These are phyloP conservation scores for Sinotaia quadrata DNA, from an alignment of 2,888 invertebrate species.

Conservation along the genomic window DNA sequence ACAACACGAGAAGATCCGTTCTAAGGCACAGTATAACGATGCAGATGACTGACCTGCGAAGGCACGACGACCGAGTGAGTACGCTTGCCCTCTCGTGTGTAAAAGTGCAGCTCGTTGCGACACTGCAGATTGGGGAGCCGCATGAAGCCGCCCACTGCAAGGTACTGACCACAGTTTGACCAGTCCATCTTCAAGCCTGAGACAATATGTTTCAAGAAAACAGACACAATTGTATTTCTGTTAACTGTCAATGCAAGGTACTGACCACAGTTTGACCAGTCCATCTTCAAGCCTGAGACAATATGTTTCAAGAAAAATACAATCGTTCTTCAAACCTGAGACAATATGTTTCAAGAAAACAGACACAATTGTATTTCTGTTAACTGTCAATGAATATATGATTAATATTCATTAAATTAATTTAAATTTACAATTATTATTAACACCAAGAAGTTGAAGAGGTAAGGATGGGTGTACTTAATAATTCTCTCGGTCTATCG, in stretches of 20 bases:
- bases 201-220: background rate
- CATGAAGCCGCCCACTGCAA: slow-evolving; percentile 87
- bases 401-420: background rate
- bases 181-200: slow-evolving; percentile 85
- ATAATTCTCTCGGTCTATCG: no score
- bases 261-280: slow-evolving; percentile 97
- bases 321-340: slow-evolving; percentile 82
- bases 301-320: slow-evolving; percentile 69
- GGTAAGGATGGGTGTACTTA: no score
- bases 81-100: slow-evolving; percentile 87
- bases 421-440: background rate
- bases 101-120: slow-evolving; percentile 86
- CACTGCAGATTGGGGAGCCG: slow-evolving; percentile 66
- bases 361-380: no score
- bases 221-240: no score
- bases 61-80: slow-evolving; percentile 75
- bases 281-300: slow-evolving; percentile 78
- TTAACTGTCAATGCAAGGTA: slow-evolving; percentile 78
- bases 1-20: no score
- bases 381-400: slow-evolving; percentile 66
- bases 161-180: slow-evolving; percentile 93
- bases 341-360: background rate
- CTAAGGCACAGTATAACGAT: no score
- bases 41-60: slow-evolving; percentile 67
- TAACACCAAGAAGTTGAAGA: no score